These are phyloP conservation scores for Clarias fuscus DNA, from an alignment of 2,797 vertebrate genomes.

Conservation along the genomic window DNA sequence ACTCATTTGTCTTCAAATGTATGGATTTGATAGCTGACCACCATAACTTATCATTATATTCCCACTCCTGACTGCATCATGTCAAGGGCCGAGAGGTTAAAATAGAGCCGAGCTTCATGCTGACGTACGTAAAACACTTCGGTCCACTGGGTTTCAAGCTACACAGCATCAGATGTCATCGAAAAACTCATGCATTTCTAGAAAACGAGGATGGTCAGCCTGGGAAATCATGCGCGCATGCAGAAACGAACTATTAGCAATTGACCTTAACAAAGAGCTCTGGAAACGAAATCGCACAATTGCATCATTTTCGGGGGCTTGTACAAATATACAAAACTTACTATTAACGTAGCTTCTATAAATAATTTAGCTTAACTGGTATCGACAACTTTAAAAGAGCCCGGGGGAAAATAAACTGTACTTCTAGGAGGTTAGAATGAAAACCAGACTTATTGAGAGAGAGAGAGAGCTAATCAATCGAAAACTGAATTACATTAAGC, in stretches of 20 bases:
- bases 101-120: not conserved
- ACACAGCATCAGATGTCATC: not conserved
- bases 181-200: conserved; percentile 46
- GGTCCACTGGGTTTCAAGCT: not conserved
- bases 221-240: conserved; percentile 43
- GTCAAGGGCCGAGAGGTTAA: not conserved
- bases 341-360: conserved; percentile 35
- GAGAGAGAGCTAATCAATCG: conserved; percentile 7
- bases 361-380: conserved; percentile 46
- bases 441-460: not conserved
- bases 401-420: not conserved
- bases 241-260: conserved; percentile 36
- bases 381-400: conserved; percentile 40
- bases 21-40: not conserved
- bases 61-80: not conserved
- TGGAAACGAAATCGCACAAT: conserved; percentile 33
- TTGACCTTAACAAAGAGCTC: conserved; percentile 15
- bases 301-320: conserved; percentile 21
- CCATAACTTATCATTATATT: not conserved
- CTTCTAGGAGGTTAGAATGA: not conserved
- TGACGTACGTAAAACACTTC: not conserved
- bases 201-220: conserved; percentile 23
- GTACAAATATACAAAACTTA: conserved; percentile 55
- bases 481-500: not conserved
- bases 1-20: not conserved